phyloP scores from a whole-genome alignment of 2,888 invertebrate species.

The Hoplodrina ambigua region DNA sequence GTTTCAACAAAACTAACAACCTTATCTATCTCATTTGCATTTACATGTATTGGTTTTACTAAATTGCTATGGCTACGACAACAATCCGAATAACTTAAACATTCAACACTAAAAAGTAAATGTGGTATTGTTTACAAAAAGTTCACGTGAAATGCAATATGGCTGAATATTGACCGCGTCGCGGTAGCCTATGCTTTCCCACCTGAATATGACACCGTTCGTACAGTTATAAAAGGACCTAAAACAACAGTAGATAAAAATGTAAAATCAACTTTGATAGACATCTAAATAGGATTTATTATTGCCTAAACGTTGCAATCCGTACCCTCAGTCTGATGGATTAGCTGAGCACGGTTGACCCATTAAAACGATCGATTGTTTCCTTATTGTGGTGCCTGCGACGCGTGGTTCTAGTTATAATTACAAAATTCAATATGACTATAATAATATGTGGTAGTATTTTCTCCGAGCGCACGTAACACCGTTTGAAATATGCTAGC shows the following conservation, averaged over 20 bases:
- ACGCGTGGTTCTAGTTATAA: conserved; percentile 77
- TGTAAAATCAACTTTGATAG: conserved; percentile 74
- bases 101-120: conserved; percentile 75
- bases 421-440: conserved; percentile 77
- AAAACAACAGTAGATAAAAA: conserved; percentile 67
- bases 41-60: conserved; percentile 58
- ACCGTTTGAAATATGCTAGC: conserved; percentile 55
- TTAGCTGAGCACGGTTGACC: conserved; percentile 89
- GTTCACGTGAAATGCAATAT: conserved; percentile 85
- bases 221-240: conserved; percentile 76
- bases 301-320: conserved; percentile 70
- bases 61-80: conserved; percentile 55
- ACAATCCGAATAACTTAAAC: conserved; percentile 66
- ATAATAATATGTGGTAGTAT: conserved; percentile 52
- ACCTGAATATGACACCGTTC: conserved; percentile 88
- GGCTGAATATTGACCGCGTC: conserved; percentile 86
- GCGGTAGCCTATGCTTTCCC: conserved; percentile 89
- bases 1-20: conserved; percentile 47
- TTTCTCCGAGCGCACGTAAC: conserved; percentile 52
- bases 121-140: conserved; percentile 83
- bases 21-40: conserved; percentile 60
- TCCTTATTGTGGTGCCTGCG: conserved; percentile 85
- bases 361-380: conserved; percentile 90
- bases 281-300: conserved; percentile 78
- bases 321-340: conserved; percentile 84